Evolutionary conservation across 2,113 vertebrate genomes (phyloP).

Genomic region (Chlorodrepanis virens): DNA sequence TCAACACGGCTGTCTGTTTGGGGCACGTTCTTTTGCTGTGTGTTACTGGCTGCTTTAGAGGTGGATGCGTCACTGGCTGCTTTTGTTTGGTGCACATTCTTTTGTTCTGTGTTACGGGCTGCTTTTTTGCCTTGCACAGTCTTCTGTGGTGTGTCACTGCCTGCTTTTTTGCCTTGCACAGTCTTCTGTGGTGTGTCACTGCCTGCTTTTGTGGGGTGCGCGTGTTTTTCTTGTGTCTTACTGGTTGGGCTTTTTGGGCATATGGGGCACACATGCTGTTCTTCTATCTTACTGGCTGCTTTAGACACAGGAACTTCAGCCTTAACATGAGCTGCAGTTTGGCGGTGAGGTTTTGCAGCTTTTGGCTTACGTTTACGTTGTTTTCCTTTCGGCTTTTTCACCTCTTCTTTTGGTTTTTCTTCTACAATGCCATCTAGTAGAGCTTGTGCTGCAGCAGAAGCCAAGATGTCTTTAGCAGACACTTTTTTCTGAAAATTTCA

Average conservation of each 20-base stretch:
- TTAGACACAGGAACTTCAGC: background rate
- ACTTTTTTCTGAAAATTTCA: conserved; percentile 69
- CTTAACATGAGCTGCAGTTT: background rate
- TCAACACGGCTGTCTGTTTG: background rate
- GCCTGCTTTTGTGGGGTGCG: background rate
- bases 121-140: rapidly evolving
- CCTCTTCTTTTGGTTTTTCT: conserved; percentile 67
- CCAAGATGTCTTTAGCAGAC: conserved; percentile 72
- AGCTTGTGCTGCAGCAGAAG: conserved; percentile 76
- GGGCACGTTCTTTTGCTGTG: background rate
- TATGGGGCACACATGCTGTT: background rate
- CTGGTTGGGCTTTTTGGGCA: background rate
- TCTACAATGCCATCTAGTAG: conserved; percentile 69
- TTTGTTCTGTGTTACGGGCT: background rate
- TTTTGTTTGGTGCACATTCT: rapidly evolving
- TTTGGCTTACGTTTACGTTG: conserved; percentile 4
- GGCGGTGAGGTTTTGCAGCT: conserved; percentile 39
- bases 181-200: background rate
- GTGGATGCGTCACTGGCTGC: background rate
- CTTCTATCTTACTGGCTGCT: background rate
- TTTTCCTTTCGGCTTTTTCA: conserved; percentile 44
- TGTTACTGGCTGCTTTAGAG: background rate
- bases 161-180: background rate
- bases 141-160: background rate
- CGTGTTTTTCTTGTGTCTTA: background rate